Conservation (phyloP, 2,113 vertebrate genomes). For the Promerops cafer region DNA sequence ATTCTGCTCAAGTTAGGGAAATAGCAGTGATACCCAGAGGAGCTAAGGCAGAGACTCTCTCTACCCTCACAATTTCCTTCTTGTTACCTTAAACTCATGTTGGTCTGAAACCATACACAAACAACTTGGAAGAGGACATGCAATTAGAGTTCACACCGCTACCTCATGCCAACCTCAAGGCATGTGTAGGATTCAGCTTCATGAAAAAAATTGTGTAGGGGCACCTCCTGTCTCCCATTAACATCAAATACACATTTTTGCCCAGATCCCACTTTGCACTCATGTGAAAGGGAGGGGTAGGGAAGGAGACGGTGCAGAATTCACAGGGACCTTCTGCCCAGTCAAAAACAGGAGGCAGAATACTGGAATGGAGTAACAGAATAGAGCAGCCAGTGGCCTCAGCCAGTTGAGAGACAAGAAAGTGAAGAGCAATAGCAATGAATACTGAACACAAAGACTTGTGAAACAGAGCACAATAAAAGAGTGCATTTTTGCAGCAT, state of each 20-base stretch:
- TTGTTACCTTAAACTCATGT: neutral
- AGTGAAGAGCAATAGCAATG: neutral
- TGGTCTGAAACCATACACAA: neutral
- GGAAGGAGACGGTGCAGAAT: neutral
- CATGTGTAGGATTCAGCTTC: neutral
- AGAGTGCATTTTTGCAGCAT: neutral
- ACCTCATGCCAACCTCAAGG: neutral
- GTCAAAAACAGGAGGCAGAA: neutral
- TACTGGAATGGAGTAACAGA: neutral
- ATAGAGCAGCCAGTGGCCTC: neutral
- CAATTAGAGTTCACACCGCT: neutral
- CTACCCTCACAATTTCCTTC: neutral
- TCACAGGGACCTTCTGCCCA: neutral
- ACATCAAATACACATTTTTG: neutral
- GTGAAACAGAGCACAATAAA: neutral
- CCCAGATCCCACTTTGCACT: neutral
- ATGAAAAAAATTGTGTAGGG: neutral
- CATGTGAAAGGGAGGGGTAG: neutral
- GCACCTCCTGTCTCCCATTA: neutral
- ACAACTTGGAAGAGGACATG: neutral
- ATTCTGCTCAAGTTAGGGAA: neutral
- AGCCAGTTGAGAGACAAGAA: neutral
- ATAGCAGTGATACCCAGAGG: neutral
- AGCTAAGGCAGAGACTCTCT: neutral
- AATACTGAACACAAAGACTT: neutral